Conservation (phyloP, 2,113 vertebrate genomes). For the Nothoprocta pentlandii region DNA sequence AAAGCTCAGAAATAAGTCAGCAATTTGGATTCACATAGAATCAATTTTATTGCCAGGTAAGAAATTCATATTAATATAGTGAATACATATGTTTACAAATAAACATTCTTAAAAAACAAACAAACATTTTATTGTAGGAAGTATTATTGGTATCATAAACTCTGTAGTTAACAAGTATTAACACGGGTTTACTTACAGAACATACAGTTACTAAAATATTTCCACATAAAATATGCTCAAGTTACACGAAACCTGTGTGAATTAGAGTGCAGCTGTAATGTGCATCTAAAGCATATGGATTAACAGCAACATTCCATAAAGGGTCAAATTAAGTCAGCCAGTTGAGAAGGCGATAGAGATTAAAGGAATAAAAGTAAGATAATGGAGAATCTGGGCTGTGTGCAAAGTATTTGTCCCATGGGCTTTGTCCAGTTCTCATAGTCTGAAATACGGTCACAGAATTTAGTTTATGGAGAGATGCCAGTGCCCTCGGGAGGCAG, state of each 20-base stretch:
- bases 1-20: constrained; percentile 30
- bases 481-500: constrained; percentile 6
- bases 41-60: constrained; percentile 98
- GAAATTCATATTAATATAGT: constrained; percentile 98
- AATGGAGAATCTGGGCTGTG: constrained; percentile 38
- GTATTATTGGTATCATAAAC: constrained; percentile 89
- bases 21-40: constrained; percentile 79
- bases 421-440: constrained; percentile 44
- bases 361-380: constrained; percentile 47
- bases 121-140: constrained; percentile 89
- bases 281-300: constrained; percentile 76
- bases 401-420: constrained; percentile 38
- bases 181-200: constrained; percentile 89
- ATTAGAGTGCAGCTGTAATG: constrained; percentile 73
- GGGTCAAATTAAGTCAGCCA: constrained; percentile 72
- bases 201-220: constrained; percentile 91
- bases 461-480: constrained; percentile 33
- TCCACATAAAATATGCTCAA: constrained; percentile 84
- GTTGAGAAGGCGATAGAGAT: constrained; percentile 48
- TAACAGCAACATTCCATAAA: constrained; percentile 73
- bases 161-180: constrained; percentile 87
- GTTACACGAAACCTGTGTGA: constrained; percentile 79
- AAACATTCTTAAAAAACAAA: constrained; percentile 90
- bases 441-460: background rate
- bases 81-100: constrained; percentile 96